Evolutionary conservation across 2,888 invertebrate genomes (phyloP).

Genomic region (Diadromus collaris): DNA sequence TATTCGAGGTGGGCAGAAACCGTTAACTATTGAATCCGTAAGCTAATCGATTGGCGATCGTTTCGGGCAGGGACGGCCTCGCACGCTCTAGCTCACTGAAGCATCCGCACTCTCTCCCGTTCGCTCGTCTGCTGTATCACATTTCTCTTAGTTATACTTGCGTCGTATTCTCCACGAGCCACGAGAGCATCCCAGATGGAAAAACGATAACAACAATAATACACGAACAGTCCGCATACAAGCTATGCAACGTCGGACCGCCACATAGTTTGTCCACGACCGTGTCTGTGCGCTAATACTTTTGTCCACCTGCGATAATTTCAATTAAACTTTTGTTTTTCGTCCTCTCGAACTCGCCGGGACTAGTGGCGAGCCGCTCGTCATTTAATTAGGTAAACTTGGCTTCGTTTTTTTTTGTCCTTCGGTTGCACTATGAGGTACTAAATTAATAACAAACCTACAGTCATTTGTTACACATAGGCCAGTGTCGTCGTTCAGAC

Average conservation of each 20-base stretch:
- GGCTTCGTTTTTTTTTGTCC: slow-evolving; percentile 4
- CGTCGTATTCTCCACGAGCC: slow-evolving; percentile 25
- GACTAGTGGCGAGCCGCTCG: slow-evolving; percentile 54
- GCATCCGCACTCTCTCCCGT: slow-evolving; percentile 4
- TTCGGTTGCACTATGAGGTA: slow-evolving; percentile 50
- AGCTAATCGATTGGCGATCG: slow-evolving; percentile 16
- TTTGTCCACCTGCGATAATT: slow-evolving; percentile 2
- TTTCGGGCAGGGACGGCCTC: slow-evolving; percentile 8
- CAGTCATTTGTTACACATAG: neutral
- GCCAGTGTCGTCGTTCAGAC: slow-evolving; percentile 1
- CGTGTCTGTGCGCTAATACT: neutral
- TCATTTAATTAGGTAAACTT: slow-evolving; percentile 30
- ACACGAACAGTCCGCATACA: neutral
- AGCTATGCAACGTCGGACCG: neutral
- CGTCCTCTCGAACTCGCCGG: slow-evolving; percentile 29
- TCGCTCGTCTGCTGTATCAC: slow-evolving; percentile 30
- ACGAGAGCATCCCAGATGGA: slow-evolving; percentile 5
- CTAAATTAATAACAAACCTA: slow-evolving; percentile 18
- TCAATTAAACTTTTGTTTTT: no score
- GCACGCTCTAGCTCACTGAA: slow-evolving; percentile 1
- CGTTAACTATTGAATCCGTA: slow-evolving; percentile 22
- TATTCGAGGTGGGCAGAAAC: slow-evolving; percentile 21
- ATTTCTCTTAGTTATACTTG: slow-evolving; percentile 34
- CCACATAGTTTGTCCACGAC: neutral
- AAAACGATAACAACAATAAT: neutral